These are phyloP conservation scores for Zaprionus gabonicus DNA, from an alignment of 1,140 invertebrate species.

Conservation along the genomic window DNA sequence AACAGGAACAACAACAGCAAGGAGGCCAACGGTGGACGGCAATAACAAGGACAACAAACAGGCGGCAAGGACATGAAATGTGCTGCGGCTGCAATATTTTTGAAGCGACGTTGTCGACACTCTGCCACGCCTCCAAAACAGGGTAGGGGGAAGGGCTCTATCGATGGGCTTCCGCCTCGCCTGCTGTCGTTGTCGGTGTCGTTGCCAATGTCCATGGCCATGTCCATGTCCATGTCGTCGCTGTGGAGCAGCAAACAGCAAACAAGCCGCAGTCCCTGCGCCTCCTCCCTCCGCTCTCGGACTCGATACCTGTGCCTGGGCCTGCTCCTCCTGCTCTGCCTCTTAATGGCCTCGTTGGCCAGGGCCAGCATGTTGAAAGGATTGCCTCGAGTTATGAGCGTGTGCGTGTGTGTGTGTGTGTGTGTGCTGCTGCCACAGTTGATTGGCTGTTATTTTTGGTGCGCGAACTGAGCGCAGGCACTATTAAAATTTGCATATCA, in stretches of 20 bases:
- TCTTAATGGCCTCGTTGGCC: conserved; percentile 45
- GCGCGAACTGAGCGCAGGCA: conserved; percentile 65
- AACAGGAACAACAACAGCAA: neutral
- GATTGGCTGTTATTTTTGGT: conserved; percentile 84
- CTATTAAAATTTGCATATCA: conserved; percentile 83
- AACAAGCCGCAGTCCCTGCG: conserved; percentile 66
- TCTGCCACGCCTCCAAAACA: conserved; percentile 18
- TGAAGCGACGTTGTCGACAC: conserved; percentile 80
- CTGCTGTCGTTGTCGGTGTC: conserved; percentile 18
- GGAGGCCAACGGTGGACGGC: conserved; percentile 14
- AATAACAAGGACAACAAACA: conserved; percentile 31
- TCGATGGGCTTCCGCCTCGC: conserved; percentile 48
- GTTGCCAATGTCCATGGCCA: conserved; percentile 34
- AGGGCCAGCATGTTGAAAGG: conserved; percentile 74
- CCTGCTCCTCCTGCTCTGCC: neutral
- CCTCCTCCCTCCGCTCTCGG: neutral
- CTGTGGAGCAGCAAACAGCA: conserved; percentile 73
- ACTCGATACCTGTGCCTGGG: conserved; percentile 34
- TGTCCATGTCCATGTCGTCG: conserved; percentile 57
- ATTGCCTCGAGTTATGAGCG: conserved; percentile 68
- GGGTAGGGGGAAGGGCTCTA: conserved; percentile 2
- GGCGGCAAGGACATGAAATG: conserved; percentile 68
- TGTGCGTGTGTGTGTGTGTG: conserved; percentile 14
- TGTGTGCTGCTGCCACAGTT: conserved; percentile 72
- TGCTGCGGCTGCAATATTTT: conserved; percentile 79